Evolutionary conservation across 2,797 vertebrate genomes (phyloP).

Genomic region (Urosaurus nigricauda): DNA sequence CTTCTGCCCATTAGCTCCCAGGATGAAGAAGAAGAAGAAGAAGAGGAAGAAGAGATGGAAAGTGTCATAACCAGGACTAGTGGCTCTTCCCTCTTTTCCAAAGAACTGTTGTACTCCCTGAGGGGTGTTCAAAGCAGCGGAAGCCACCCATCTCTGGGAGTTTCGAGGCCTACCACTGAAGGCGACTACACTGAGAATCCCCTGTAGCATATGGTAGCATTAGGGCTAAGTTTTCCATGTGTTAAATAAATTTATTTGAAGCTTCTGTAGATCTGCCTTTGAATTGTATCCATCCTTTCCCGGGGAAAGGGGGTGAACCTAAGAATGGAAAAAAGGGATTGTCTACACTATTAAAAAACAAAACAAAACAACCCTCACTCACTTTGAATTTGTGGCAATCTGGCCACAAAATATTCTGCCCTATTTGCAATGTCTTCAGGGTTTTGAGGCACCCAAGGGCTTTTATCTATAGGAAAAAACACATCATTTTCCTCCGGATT

Average conservation of each 20-base stretch:
- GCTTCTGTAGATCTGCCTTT: not conserved
- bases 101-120: slow-evolving; percentile 30
- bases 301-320: not conserved
- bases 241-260: slow-evolving; percentile 63
- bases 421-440: no score
- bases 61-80: not conserved
- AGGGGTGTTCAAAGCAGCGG: slow-evolving; percentile 23
- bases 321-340: not conserved
- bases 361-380: no score
- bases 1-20: slow-evolving; percentile 60
- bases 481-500: no score
- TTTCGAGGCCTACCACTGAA: slow-evolving; percentile 64
- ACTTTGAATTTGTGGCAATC: no score
- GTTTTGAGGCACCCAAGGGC: no score
- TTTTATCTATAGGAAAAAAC: no score
- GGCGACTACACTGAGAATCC: slow-evolving; percentile 60
- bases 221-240: slow-evolving; percentile 14
- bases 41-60: slow-evolving; percentile 41
- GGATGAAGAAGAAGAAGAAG: slow-evolving; percentile 57
- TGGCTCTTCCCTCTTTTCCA: slow-evolving; percentile 44
- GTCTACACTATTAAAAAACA: no score
- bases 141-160: slow-evolving; percentile 35
- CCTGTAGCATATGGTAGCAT: slow-evolving; percentile 12
- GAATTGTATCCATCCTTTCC: not conserved
- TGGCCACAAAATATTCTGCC: no score